Conservation (phyloP, 1,140 invertebrate genomes). For the Macrotrachela quadricornifera region DNA sequence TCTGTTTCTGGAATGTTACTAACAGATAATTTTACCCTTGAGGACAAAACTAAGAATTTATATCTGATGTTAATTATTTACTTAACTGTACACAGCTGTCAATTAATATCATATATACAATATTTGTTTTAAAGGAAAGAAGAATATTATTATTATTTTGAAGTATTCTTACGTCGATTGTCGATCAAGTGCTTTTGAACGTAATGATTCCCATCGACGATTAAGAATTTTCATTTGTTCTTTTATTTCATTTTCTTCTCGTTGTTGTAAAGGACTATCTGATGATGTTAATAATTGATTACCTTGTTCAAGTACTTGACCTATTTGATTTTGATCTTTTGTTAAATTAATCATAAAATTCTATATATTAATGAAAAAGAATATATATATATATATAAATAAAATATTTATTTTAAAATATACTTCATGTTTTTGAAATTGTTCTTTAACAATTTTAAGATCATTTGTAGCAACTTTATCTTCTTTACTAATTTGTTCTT, state of each 20-base stretch:
- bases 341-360: slow-evolving; percentile 60
- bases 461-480: slow-evolving; percentile 25
- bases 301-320: slow-evolving; percentile 59
- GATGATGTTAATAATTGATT: slow-evolving; percentile 40
- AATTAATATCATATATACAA: too few species aligned
- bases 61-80: too few species aligned
- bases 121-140: too few species aligned
- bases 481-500: slow-evolving; percentile 50
- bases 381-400: not conserved
- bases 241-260: slow-evolving; percentile 55
- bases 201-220: slow-evolving; percentile 60
- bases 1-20: too few species aligned
- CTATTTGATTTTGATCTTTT: slow-evolving; percentile 58
- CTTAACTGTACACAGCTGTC: too few species aligned
- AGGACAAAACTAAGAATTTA: too few species aligned
- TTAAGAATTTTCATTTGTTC: slow-evolving; percentile 66
- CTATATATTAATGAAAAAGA: slow-evolving; percentile 16
- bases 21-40: too few species aligned
- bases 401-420: not conserved
- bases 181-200: slow-evolving; percentile 51
- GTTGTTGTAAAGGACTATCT: not conserved
- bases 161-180: slow-evolving; percentile 44
- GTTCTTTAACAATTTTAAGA: slow-evolving; percentile 49
- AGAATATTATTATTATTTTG: too few species aligned
- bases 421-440: slow-evolving; percentile 62